Conservation (phyloP, 2,113 vertebrate species). For the Campylomormyrus numenius region DNA sequence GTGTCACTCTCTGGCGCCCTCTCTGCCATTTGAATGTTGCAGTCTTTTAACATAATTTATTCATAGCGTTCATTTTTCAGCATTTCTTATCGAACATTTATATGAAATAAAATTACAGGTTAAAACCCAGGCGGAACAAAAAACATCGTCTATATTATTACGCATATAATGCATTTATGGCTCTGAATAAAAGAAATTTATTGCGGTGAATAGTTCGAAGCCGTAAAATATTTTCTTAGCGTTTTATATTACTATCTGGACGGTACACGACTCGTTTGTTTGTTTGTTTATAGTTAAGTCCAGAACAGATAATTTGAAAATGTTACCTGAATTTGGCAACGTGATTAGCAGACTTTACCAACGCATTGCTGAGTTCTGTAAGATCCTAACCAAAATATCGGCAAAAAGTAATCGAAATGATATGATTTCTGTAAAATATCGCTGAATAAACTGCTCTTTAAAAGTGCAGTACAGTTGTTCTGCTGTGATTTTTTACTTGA, state of each 20-base stretch:
- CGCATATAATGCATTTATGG: neutral
- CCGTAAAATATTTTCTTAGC: neutral
- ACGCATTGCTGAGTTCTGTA: neutral
- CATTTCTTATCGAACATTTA: neutral
- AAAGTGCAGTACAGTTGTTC: neutral
- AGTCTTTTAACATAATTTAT: neutral
- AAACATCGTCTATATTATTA: neutral
- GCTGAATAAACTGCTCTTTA: neutral
- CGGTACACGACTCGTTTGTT: neutral
- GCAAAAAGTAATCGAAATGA: neutral
- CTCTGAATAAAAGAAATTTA: neutral
- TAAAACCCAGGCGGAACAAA: neutral
- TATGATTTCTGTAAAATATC: neutral
- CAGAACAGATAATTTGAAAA: neutral
- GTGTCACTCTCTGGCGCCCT: slow-evolving; percentile 2
- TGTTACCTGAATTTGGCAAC: neutral
- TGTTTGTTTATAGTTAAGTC: neutral
- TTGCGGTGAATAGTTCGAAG: neutral
- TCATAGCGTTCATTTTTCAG: neutral
- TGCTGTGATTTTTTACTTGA: neutral
- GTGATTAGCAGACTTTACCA: neutral
- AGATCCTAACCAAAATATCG: neutral
- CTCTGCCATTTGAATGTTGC: neutral
- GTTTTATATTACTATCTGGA: neutral
- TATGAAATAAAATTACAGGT: neutral